Evolutionary conservation across 1,140 invertebrate species (phyloP).

Genomic region (Ceratina calcarata): DNA sequence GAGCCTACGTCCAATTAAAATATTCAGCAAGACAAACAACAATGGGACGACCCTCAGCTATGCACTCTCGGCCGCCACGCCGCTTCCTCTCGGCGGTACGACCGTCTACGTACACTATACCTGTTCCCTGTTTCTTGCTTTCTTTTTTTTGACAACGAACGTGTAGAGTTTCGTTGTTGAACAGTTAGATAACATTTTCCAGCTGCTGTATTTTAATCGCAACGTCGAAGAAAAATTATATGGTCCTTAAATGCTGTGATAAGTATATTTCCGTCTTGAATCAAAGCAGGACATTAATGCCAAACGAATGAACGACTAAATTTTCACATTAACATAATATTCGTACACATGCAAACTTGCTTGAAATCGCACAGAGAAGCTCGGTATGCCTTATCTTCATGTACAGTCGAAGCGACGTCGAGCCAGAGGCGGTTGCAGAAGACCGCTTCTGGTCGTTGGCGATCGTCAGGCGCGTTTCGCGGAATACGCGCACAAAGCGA

Average conservation of each 20-base stretch:
- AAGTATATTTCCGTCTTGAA: too few relatives aligned
- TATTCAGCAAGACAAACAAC: constrained; percentile 81
- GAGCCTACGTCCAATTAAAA: constrained; percentile 78
- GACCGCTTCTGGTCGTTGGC: constrained; percentile 8
- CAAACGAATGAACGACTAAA: too few relatives aligned
- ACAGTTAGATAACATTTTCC: neutral
- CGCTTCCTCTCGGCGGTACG: constrained; percentile 29
- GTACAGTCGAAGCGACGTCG: neutral
- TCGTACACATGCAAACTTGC: too few relatives aligned
- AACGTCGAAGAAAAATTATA: neutral
- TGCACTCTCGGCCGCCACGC: constrained; percentile 30
- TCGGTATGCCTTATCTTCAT: neutral
- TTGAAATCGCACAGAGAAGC: neutral
- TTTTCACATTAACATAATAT: too few relatives aligned
- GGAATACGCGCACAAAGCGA: constrained; percentile 21
- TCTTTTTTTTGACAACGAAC: constrained; percentile 28
- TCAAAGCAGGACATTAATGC: too few relatives aligned
- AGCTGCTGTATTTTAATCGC: neutral
- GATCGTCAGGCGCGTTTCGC: constrained; percentile 3
- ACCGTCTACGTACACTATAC: constrained; percentile 5
- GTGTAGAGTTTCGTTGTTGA: constrained; percentile 17
- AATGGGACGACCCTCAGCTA: constrained; percentile 70
- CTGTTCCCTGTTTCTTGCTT: constrained; percentile 22
- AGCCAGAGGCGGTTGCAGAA: neutral
- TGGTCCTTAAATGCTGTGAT: too few relatives aligned